Conservation (phyloP, 92 coral and sea anemone genomes). For the Porites divaricata region DNA sequence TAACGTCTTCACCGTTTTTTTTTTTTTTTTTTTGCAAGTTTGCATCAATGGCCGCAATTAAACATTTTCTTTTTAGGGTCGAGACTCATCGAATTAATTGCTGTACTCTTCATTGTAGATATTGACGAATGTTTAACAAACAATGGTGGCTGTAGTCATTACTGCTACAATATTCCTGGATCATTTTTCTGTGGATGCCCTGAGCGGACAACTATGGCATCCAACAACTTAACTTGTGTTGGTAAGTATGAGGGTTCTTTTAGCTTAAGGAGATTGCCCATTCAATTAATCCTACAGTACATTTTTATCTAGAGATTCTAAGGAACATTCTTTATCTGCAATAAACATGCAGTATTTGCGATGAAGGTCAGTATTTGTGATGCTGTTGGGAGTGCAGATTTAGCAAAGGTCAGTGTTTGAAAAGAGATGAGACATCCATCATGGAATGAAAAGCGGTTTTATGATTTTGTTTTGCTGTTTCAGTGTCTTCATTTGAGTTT, state of each 20-base stretch:
- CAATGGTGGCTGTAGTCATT: conserved; percentile 63
- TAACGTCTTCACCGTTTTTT: background rate
- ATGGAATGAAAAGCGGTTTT: too few relatives aligned
- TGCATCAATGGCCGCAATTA: background rate
- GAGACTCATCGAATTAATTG: too few relatives aligned
- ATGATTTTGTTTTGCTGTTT: too few relatives aligned
- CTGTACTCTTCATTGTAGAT: conserved; percentile 9
- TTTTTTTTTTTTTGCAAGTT: background rate
- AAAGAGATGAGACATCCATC: too few relatives aligned
- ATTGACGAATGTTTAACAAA: conserved; percentile 35
- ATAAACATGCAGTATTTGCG: too few relatives aligned
- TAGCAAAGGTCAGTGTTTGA: too few relatives aligned
- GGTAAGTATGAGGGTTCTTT: background rate
- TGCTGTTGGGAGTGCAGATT: too few relatives aligned
- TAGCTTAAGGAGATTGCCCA: background rate
- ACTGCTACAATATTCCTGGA: conserved; percentile 43
- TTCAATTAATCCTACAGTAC: too few relatives aligned
- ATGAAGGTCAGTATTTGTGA: too few relatives aligned
- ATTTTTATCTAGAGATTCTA: too few relatives aligned
- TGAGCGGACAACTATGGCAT: conserved; percentile 47
- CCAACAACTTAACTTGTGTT: conserved; percentile 40
- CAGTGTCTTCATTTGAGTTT: too few relatives aligned
- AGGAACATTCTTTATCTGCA: too few relatives aligned
- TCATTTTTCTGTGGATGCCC: conserved; percentile 63
- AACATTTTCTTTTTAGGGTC: background rate